Percentiles rank a stretch among this genome's conserved stretches.
phyloP scores from a whole-genome alignment of 2,113 vertebrate genomes.

The Passer domesticus region DNA sequence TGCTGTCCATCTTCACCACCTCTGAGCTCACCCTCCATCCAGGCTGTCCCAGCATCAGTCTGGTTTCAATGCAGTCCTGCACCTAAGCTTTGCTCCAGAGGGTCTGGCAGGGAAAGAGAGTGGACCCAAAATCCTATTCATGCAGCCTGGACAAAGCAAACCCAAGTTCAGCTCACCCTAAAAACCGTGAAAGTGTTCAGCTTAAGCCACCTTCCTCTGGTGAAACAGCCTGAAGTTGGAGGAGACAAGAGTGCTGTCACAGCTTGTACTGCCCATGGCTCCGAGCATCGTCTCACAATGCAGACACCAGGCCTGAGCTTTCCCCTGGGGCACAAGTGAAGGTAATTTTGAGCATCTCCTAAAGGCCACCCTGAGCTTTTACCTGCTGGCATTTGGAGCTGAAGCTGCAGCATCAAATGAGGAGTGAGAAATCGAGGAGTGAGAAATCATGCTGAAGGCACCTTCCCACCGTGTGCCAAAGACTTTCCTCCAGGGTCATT shows the following conservation, averaged over 20 bases:
- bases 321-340: not conserved
- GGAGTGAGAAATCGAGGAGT: not conserved
- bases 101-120: not conserved
- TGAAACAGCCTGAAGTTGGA: not conserved
- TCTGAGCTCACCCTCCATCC: not conserved
- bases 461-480: not conserved
- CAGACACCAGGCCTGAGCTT: not conserved
- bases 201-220: not conserved
- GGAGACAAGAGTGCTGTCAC: not conserved
- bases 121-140: not conserved
- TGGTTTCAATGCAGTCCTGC: not conserved
- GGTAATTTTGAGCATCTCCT: not conserved
- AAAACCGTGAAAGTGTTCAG: not conserved
- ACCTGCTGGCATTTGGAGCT: not conserved
- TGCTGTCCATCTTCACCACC: not conserved
- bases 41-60: not conserved
- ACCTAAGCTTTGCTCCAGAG: not conserved
- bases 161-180: not conserved
- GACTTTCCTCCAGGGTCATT: not conserved
- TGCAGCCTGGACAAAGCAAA: not conserved
- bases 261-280: not conserved
- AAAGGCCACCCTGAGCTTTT: not conserved
- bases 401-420: not conserved
- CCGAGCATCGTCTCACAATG: accelerated
- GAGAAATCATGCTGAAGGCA: not conserved